phyloP scores from a whole-genome alignment of 2,113 vertebrate species.

The Melanotaenia duboulayi region DNA sequence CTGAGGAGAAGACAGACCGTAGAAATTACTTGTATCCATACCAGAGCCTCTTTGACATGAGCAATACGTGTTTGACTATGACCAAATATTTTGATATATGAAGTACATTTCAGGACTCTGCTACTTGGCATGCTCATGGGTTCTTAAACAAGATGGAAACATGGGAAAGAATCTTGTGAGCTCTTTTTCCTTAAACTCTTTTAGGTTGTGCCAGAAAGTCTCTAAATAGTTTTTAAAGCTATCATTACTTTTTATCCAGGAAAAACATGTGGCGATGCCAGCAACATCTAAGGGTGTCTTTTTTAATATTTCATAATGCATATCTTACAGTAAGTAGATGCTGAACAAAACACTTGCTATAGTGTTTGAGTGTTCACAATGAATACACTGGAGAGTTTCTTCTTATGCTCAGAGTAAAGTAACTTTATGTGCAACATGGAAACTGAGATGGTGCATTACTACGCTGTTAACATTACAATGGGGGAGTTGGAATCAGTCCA shows the following conservation, averaged over 20 bases:
- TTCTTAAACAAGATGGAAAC: conserved; percentile 73
- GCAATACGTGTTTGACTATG: conserved; percentile 56
- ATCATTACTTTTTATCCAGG: conserved; percentile 71
- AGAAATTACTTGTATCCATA: conserved; percentile 35
- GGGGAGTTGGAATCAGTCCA: conserved; percentile 40
- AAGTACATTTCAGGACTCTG: conserved; percentile 56
- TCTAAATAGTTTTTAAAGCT: conserved; percentile 71
- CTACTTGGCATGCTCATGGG: conserved; percentile 54
- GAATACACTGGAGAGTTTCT: conserved; percentile 29
- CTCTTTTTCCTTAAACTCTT: conserved; percentile 45
- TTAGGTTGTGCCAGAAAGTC: conserved; percentile 65
- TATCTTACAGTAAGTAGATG: conserved; percentile 42
- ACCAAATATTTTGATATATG: conserved; percentile 63
- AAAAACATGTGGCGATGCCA: conserved; percentile 60
- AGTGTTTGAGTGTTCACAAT: conserved; percentile 38
- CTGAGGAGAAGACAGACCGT: conserved; percentile 20
- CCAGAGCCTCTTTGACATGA: conserved; percentile 47
- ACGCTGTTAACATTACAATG: conserved; percentile 27
- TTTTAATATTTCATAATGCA: conserved; percentile 63
- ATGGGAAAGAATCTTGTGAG: conserved; percentile 58
- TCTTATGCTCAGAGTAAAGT: conserved; percentile 23
- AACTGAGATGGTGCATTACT: conserved; percentile 14
- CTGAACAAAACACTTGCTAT: conserved; percentile 31
- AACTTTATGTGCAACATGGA: conserved; percentile 7
- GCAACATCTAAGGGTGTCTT: conserved; percentile 43